A percentile compares a stretch with the other conserved stretches of the same genome.
phyloP scores from a whole-genome alignment of 2,797 vertebrate species.

The Netta rufina region DNA sequence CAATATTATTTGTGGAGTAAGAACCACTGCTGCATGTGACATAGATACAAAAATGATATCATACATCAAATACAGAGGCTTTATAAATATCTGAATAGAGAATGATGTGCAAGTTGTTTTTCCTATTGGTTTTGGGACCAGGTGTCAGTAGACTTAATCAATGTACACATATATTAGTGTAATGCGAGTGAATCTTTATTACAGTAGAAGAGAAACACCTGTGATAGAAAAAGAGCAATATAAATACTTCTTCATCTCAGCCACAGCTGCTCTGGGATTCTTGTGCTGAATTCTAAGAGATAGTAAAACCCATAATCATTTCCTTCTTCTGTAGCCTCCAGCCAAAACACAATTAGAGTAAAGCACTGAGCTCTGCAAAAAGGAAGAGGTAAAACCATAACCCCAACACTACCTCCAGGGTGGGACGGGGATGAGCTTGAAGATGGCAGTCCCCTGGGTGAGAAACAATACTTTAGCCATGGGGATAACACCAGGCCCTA shows the following conservation, averaged over 20 bases:
- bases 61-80: background rate
- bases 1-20: background rate
- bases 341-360: slow-evolving; percentile 54
- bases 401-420: background rate
- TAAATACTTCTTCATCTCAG: slow-evolving; percentile 44
- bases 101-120: background rate
- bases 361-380: background rate
- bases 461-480: background rate
- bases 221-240: slow-evolving; percentile 6
- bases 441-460: fast-evolving
- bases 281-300: slow-evolving; percentile 40
- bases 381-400: background rate
- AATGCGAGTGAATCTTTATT: background rate
- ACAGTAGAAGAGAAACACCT: slow-evolving; percentile 19
- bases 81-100: background rate
- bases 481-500: fast-evolving
- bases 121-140: background rate
- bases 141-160: background rate
- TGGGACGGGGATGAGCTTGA: background rate
- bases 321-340: slow-evolving; percentile 43
- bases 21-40: background rate
- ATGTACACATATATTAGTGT: background rate
- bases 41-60: background rate
- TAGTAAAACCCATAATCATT: slow-evolving; percentile 11
- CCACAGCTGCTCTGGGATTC: slow-evolving; percentile 45